Evolutionary conservation across 1,140 invertebrate species (phyloP), one percentile per base, ranked within the genome.

Genomic region (Drosophila rufa): DNA sequence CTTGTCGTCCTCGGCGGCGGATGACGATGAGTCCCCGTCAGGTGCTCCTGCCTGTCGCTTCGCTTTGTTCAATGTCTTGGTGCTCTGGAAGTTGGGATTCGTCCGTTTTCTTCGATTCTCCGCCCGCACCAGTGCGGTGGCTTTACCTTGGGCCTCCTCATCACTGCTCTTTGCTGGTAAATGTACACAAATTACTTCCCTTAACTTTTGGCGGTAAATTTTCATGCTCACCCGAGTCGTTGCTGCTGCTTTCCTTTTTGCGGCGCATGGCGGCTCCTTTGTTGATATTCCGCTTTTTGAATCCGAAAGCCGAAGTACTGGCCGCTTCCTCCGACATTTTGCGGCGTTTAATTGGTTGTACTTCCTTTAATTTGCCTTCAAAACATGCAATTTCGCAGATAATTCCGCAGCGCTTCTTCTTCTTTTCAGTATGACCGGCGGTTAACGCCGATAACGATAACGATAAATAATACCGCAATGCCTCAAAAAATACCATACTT

Each of bases 51-150:
- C 48, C 74, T 79, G 82, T 59, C 80, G 83, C 55, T 92, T 94
- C 14, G 80, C 66, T 46, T 92, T 94, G 38, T 69, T 68, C 40
- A 79, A 73, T 62, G 92, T 92, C 73, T 87, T 93, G 58, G 95
- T 94, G 48, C 93, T 94, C 84, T 95, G 95, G 51, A 94, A 93
- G 81, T 95, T 94, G 1, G 94, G 95, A 93, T 95, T 95, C 25
- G 91, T 79, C 15, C 93, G 93, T 17, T 93, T 90, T n/a, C 92
- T 90, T 58, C 93, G 93, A 42, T 94, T 94, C n/a, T 93, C 93
- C 5, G 94, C 94, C 64, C 94, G 94, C 14, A 94, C 79, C 8
- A 95, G 83, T 0, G 92, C 91, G 7, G 93, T 94, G 14, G 61
- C 36, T n/a, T 80, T 83, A 7, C 33, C 53, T 25, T 80, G 61